Evolutionary conservation across 2,888 invertebrate genomes (phyloP).

Genomic region (Dusona sp.): DNA sequence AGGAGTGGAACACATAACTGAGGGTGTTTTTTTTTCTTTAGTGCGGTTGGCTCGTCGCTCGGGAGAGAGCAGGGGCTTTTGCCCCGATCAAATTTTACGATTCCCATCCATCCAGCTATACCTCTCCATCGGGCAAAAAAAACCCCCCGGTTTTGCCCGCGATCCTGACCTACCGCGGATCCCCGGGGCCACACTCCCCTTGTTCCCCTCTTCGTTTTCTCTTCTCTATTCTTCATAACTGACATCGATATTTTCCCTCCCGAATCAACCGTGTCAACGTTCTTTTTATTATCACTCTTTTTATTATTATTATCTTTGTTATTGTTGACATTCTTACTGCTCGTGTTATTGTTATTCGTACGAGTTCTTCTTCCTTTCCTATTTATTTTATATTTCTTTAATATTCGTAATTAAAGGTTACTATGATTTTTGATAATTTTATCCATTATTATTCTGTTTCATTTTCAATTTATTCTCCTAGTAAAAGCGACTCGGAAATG

Average conservation of each 20-base stretch:
- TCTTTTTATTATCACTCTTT: neutral
- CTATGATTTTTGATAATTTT: neutral
- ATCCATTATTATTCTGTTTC: neutral
- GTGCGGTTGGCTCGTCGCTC: slow-evolving; percentile 58
- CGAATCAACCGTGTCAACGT: slow-evolving; percentile 37
- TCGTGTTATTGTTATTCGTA: neutral
- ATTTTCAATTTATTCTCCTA: neutral
- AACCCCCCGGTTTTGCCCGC: slow-evolving; percentile 73
- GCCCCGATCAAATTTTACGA: slow-evolving; percentile 84
- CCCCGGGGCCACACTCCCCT: slow-evolving; percentile 64
- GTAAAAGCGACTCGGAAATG: neutral
- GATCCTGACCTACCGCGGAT: slow-evolving; percentile 70
- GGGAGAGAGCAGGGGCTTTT: slow-evolving; percentile 71
- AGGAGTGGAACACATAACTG: slow-evolving; percentile 53
- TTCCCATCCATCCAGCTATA: slow-evolving; percentile 80
- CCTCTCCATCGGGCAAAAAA: slow-evolving; percentile 73
- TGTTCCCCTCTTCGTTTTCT: slow-evolving; percentile 55
- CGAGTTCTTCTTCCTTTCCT: too few species aligned
- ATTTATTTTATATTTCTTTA: neutral
- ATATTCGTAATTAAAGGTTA: neutral
- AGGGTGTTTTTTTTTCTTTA: slow-evolving; percentile 34
- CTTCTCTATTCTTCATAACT: slow-evolving; percentile 63
- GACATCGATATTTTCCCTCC: slow-evolving; percentile 67
- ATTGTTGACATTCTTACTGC: neutral
- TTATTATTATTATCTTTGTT: slow-evolving; percentile 8